Evolutionary conservation across 2,113 vertebrate species (phyloP).

Genomic region (Rhadina sibilatrix): DNA sequence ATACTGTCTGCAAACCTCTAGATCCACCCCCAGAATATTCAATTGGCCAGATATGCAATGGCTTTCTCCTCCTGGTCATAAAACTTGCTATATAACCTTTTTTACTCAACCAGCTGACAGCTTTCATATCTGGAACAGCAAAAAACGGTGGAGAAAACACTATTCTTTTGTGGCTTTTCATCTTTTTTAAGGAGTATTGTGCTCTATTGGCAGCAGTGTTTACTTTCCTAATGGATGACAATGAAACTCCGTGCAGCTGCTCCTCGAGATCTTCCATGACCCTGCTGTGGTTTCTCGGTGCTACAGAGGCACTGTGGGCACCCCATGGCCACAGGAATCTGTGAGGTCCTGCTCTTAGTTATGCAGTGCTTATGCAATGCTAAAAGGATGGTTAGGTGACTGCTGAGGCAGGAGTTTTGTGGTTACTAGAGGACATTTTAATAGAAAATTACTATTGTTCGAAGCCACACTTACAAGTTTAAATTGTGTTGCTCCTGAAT

Average conservation of each 20-base stretch:
- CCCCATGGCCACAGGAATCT: not conserved
- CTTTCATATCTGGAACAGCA: not conserved
- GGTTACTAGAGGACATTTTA: not conserved
- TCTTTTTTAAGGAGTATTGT: not conserved
- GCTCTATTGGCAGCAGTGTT: not conserved
- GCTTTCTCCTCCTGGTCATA: not conserved
- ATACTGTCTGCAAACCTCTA: not conserved
- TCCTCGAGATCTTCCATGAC: rapidly evolving
- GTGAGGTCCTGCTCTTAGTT: not conserved
- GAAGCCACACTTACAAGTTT: not conserved
- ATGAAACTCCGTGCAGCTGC: not conserved
- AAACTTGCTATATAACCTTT: not conserved
- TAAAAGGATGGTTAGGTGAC: not conserved
- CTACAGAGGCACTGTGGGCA: not conserved
- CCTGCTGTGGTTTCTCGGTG: not conserved
- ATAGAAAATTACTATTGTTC: not conserved
- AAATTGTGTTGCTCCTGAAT: not conserved
- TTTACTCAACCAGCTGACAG: not conserved
- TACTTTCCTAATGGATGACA: not conserved
- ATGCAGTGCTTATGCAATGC: not conserved
- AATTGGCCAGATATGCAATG: not conserved
- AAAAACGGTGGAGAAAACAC: not conserved
- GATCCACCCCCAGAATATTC: not conserved
- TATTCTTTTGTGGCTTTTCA: not conserved
- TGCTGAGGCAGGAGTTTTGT: not conserved